Conservation (phyloP, 2,797 vertebrate genomes). For the Sparidentex hasta region DNA sequence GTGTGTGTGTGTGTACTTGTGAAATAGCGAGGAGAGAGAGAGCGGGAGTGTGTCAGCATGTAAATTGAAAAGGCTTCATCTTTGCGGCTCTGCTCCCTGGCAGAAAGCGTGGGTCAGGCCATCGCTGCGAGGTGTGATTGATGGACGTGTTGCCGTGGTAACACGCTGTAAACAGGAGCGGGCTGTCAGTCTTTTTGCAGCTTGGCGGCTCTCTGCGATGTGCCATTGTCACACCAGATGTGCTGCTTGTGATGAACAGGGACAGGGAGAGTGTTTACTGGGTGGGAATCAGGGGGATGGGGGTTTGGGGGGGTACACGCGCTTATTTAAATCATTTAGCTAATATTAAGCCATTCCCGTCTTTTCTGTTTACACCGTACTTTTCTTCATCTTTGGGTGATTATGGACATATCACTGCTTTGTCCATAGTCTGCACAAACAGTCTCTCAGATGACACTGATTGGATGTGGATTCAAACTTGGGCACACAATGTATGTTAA, state of each 20-base stretch:
- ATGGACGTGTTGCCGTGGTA: constrained; percentile 84
- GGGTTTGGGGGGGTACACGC: constrained; percentile 41
- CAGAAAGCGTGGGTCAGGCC: constrained; percentile 85
- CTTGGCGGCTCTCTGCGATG: constrained; percentile 79
- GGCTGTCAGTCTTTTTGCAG: constrained; percentile 85
- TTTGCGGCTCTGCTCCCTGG: constrained; percentile 81
- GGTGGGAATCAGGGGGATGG: constrained; percentile 50
- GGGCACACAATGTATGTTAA: constrained; percentile 2
- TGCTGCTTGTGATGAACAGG: constrained; percentile 84
- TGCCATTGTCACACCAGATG: constrained; percentile 88
- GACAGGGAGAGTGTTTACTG: constrained; percentile 79
- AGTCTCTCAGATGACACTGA: constrained; percentile 12
- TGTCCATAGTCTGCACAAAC: constrained; percentile 41
- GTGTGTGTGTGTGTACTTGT: constrained; percentile 71
- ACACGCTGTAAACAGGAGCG: constrained; percentile 83
- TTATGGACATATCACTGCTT: constrained; percentile 36
- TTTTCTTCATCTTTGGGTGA: constrained; percentile 43
- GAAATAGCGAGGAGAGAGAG: constrained; percentile 66
- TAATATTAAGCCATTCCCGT: constrained; percentile 63
- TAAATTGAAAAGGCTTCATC: constrained; percentile 85
- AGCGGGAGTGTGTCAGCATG: constrained; percentile 76
- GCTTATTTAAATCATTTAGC: constrained; percentile 78
- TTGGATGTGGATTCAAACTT: constrained; percentile 39
- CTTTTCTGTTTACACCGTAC: constrained; percentile 35
- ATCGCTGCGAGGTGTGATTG: constrained; percentile 84